A percentile compares a stretch with the other conserved stretches of the same genome.
These are phyloP conservation scores for Arenicola marina DNA, from an alignment of 2,888 invertebrate species.

Conservation along the genomic window DNA sequence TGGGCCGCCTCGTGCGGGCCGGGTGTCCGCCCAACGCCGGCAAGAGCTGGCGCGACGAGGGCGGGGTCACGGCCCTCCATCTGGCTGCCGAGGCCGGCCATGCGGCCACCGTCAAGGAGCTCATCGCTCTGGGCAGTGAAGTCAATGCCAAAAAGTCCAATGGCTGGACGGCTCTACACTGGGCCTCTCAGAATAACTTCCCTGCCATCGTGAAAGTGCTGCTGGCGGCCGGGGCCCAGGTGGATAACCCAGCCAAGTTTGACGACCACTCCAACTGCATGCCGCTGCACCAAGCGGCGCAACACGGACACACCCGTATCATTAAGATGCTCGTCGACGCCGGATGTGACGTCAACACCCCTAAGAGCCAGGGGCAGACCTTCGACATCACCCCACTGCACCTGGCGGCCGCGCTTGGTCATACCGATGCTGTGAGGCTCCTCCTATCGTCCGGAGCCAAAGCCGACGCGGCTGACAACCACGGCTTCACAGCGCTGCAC, in stretches of 20 bases:
- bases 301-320: conserved; percentile 28
- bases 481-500: conserved; percentile 32
- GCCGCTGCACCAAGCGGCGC: conserved; percentile 32
- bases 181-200: conserved; percentile 31
- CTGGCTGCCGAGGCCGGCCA: conserved; percentile 31
- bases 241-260: conserved; percentile 23
- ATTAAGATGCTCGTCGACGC: conserved; percentile 23
- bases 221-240: conserved; percentile 18
- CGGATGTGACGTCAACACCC: conserved; percentile 23
- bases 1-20: conserved; percentile 18
- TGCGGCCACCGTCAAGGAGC: conserved; percentile 16
- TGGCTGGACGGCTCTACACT: conserved; percentile 35
- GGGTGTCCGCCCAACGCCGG: conserved; percentile 24
- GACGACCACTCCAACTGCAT: conserved; percentile 26
- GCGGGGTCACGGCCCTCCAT: conserved; percentile 29
- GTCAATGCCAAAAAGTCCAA: conserved; percentile 30
- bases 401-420: conserved; percentile 30
- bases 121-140: conserved; percentile 20
- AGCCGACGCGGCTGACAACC: conserved; percentile 22
- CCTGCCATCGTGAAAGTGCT: conserved; percentile 20
- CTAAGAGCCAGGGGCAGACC: conserved; percentile 21
- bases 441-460: conserved; percentile 24
- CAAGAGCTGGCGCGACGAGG: conserved; percentile 28
- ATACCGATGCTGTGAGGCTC: conserved; percentile 20
- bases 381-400: conserved; percentile 30